Evolutionary conservation across 2,797 vertebrate species (phyloP), one percentile per base, ranked within the genome.

Genomic region (Darevskia mixta): DNA sequence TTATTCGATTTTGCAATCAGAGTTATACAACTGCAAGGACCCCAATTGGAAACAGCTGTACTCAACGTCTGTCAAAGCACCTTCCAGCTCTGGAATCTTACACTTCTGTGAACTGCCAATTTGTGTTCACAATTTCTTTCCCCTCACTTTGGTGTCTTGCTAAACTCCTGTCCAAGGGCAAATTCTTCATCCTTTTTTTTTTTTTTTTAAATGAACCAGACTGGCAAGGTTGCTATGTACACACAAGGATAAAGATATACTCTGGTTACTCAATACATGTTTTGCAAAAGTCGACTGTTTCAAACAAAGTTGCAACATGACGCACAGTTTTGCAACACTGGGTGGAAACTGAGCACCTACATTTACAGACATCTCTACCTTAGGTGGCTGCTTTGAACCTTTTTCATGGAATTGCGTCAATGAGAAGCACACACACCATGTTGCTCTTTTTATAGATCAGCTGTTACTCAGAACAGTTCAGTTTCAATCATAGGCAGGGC

Each of bases 201-300:
- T 25, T 82, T n/a, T 86, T 71, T 81, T 27, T 17, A 76, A 81
- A 86, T 94, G 90, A 88, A 92, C 72, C 32, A 87, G 92, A 96
- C 90, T 91, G 96, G 92, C 90, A 95, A 95, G 90, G 88, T 92
- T 95, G 93, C 94, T 96, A 93, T 88, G 93, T 88, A 78, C 85
- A 93, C 45, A 90, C 41, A 88, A 90, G 94, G 92, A 92, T 90
- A 96, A 96, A 93, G 94, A 94, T 89, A 94, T 55, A 82, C 88
- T 91, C 25, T 75, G 86, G 90, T 97, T 97, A 93, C 96, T 92
- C 96, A 97, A 95, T 91, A 94, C 89, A 95, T 95, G 88, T 95
- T 97, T 96, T 94, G 96, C 92, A 94, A 94, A 89, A 92, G 85
- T 93, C 83, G 94, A 78, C 91, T 94, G 82, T 81, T 95, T 88